A percentile compares a stretch with the other conserved stretches of the same genome.
Evolutionary conservation across 2,888 invertebrate genomes (phyloP).

Genomic region (Cylindroiulus punctatus): DNA sequence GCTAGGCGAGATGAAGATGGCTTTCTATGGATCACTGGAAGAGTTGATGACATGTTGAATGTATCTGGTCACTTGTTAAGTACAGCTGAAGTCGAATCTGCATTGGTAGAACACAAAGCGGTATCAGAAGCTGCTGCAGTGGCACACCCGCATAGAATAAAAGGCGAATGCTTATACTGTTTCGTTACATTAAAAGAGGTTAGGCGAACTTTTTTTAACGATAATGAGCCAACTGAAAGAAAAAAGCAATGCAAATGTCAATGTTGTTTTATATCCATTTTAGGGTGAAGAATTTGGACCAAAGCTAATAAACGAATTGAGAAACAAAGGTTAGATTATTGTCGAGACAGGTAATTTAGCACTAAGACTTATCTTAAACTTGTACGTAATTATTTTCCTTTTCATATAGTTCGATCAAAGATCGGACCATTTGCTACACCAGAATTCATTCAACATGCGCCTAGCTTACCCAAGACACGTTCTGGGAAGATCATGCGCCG

Average conservation of each 20-base stretch:
- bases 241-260: too few species aligned
- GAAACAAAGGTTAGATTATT: slow-evolving; percentile 59
- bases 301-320: slow-evolving; percentile 63
- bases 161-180: slow-evolving; percentile 97
- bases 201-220: not conserved
- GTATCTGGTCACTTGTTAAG: slow-evolving; percentile 98
- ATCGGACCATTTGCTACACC: slow-evolving; percentile 98
- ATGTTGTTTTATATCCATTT: slow-evolving; percentile 51
- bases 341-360: too few species aligned
- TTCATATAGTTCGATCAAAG: slow-evolving; percentile 77
- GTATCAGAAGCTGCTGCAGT: slow-evolving; percentile 98
- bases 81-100: slow-evolving; percentile 83
- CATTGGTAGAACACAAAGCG: slow-evolving; percentile 67
- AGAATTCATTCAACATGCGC: slow-evolving; percentile 92
- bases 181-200: slow-evolving; percentile 91
- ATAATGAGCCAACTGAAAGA: too few species aligned
- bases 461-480: slow-evolving; percentile 93
- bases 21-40: slow-evolving; percentile 94
- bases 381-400: slow-evolving; percentile 44
- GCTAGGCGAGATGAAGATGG: slow-evolving; percentile 92
- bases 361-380: too few species aligned
- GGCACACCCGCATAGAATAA: slow-evolving; percentile 90
- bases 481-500: slow-evolving; percentile 99
- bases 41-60: slow-evolving; percentile 98
- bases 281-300: slow-evolving; percentile 64